These are phyloP conservation scores for Carassius auratus DNA, from an alignment of 2,113 vertebrate species.

Conservation along the genomic window DNA sequence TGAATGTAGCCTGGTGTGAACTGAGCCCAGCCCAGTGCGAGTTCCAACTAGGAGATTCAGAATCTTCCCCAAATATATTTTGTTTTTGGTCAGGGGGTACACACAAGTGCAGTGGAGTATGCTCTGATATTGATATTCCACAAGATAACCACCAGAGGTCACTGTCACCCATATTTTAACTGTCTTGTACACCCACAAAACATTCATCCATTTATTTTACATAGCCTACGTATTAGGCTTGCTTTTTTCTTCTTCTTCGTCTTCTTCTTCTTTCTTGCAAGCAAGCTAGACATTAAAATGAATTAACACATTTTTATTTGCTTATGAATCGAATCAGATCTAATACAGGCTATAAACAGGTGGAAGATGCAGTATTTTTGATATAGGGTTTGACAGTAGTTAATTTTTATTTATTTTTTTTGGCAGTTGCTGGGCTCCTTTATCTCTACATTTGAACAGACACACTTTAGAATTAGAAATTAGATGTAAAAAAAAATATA, in stretches of 20 bases:
- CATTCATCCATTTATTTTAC: background rate
- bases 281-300: background rate
- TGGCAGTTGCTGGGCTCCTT: background rate
- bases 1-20: no score
- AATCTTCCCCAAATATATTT: no score
- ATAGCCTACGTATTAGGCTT: background rate
- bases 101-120: conserved; percentile 40
- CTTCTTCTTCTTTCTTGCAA: no score
- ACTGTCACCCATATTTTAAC: background rate
- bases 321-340: no score
- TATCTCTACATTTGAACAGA: no score
- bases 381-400: background rate
- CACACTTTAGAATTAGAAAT: no score
- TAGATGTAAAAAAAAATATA: background rate
- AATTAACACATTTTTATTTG: background rate
- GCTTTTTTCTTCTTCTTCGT: no score
- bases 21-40: no score
- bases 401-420: no score
- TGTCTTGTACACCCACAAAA: background rate
- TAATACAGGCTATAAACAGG: no score
- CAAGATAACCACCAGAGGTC: background rate
- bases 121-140: background rate
- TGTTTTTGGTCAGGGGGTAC: no score
- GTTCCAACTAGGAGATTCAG: no score
- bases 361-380: background rate